Evolutionary conservation across 2,888 invertebrate species (phyloP), one percentile per base, ranked within the genome.

Genomic region (Vanessa cardui): DNA sequence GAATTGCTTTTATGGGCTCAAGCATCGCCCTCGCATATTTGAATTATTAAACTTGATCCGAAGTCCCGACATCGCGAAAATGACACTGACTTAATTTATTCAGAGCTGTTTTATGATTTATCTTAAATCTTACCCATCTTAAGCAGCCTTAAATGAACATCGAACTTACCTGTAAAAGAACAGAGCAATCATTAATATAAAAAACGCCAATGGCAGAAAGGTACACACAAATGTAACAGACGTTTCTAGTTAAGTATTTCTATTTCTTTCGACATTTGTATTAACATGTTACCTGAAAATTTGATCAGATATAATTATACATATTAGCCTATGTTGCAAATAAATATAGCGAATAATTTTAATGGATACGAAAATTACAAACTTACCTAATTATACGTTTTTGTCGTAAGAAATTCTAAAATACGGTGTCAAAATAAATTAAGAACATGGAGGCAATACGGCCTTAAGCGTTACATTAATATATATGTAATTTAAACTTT

Each of bases 1-100:
- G 85, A 87, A 87, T 86, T 83, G 85, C 83, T 80, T 86, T 86
- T 86, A 88, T 81, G 77, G 78, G 76, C 81, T 83, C 81, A 81
- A 80, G 84, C 81, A 80, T 78, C 77, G 75, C 75, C 79, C 74
- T 72, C 54, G 77, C 68, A 71, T 81, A 77, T 76, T 77, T 89
- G 87, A 88, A 89, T 89, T 87, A 88, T 89, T 89, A 85, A 89
- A 85, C 81, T 78, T 76, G 77, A 74, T 71, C 62, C 69, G 33
- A 54, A 62, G 52, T 66, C 54, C 6, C 45, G 46, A 56, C 58
- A 56, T 56, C 56, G 56, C 52, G 60, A 31, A 56, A 66, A 66
- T 66, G 60, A 46, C 46, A 62, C 26, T 56, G 63, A 45, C 62
- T 69, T 60, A 47, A 54, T 66, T 66, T 66, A 61, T 58, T 21